phyloP scores from a whole-genome alignment of 2,888 invertebrate genomes.

The Alloplasta piceator region DNA sequence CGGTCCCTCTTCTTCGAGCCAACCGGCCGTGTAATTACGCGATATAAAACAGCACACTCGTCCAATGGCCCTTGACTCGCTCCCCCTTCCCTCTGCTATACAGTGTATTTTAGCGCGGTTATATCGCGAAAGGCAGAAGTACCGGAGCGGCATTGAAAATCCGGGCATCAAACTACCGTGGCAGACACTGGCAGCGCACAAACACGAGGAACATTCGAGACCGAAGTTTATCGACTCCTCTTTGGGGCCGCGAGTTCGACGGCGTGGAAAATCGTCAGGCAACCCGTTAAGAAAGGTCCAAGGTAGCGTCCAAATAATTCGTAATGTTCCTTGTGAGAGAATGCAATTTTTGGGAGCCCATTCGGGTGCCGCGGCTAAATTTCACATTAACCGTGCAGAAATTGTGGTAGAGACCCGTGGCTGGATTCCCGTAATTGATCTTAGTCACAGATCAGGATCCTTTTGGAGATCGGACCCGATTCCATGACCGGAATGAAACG shows the following conservation, averaged over 20 bases:
- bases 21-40: conserved; percentile 66
- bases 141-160: conserved; percentile 41
- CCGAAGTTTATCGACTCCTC: conserved; percentile 35
- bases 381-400: no score
- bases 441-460: no score
- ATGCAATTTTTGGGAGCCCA: background rate
- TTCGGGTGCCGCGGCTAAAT: background rate
- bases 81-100: background rate
- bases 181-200: conserved; percentile 13
- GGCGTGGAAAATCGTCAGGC: conserved; percentile 44
- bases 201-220: conserved; percentile 29
- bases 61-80: conserved; percentile 44
- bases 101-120: conserved; percentile 12
- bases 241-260: conserved; percentile 28
- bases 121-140: conserved; percentile 14
- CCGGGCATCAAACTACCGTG: conserved; percentile 38
- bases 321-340: conserved; percentile 27
- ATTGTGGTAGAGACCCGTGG: no score
- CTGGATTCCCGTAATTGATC: no score
- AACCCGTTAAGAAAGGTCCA: conserved; percentile 38
- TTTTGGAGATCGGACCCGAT: no score
- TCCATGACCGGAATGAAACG: no score
- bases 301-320: conserved; percentile 37
- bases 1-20: conserved; percentile 42
- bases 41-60: conserved; percentile 65